Percentiles rank a stretch among this genome's conserved stretches.
Conservation (phyloP, 2,113 vertebrate species). For the Excalfactoria chinensis region DNA sequence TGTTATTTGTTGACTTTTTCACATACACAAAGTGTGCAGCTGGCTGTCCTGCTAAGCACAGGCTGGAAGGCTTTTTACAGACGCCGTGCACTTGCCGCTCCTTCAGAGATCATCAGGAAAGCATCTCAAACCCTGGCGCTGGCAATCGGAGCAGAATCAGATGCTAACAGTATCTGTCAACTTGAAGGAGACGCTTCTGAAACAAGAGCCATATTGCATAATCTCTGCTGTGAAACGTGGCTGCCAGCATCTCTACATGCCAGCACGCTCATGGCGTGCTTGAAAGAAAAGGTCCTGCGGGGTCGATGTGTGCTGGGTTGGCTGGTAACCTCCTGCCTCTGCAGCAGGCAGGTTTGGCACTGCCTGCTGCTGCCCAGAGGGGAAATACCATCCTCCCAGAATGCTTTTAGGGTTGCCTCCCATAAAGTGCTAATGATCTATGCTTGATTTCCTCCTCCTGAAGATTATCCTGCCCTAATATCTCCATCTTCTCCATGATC, state of each 20-base stretch:
- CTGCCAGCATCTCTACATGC: slow-evolving; percentile 20
- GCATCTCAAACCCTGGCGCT: background rate
- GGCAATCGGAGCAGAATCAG: background rate
- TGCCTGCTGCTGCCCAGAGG: slow-evolving; percentile 5
- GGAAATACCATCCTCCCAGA: slow-evolving; percentile 23
- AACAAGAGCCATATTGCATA: slow-evolving; percentile 40
- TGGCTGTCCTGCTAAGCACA: background rate
- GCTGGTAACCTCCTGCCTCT: slow-evolving; percentile 40
- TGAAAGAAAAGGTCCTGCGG: slow-evolving; percentile 44
- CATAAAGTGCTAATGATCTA: slow-evolving; percentile 33
- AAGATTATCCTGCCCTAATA: background rate
- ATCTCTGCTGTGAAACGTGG: background rate
- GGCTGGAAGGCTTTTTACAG: background rate
- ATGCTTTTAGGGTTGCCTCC: slow-evolving; percentile 34
- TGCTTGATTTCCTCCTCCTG: slow-evolving; percentile 18
- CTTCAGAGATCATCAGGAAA: background rate
- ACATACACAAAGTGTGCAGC: background rate
- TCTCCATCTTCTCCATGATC: slow-evolving; percentile 32
- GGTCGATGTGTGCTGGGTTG: slow-evolving; percentile 36
- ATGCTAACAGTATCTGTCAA: slow-evolving; percentile 23
- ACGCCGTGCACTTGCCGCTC: background rate
- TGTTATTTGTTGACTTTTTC: slow-evolving; percentile 12
- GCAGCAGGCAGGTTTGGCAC: slow-evolving; percentile 8
- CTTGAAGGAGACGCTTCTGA: slow-evolving; percentile 28
- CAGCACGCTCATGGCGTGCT: slow-evolving; percentile 15